phyloP scores from a whole-genome alignment of 2,888 invertebrate species.

The Apotomis betuletana region DNA sequence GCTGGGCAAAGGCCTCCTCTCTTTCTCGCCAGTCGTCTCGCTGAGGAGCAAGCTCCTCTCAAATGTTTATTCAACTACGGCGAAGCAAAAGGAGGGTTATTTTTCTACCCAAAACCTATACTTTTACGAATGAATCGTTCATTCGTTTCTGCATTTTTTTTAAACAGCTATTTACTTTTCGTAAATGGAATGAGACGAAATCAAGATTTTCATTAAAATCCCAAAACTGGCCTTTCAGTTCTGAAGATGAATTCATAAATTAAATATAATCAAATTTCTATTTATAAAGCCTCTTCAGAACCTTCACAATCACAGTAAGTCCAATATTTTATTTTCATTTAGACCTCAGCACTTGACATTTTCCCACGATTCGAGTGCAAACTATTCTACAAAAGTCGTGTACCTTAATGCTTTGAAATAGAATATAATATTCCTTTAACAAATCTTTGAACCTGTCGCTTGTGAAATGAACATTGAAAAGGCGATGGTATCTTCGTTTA shows the following conservation, averaged over 20 bases:
- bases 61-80: no score
- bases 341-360: slow-evolving; percentile 37
- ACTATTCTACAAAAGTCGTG: not conserved
- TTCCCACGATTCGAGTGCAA: slow-evolving; percentile 20
- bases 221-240: not conserved
- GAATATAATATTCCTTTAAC: slow-evolving; percentile 7
- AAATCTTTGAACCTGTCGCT: not conserved
- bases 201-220: slow-evolving; percentile 53
- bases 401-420: not conserved
- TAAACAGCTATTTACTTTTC: no score
- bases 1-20: no score
- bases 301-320: slow-evolving; percentile 4
- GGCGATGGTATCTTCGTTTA: slow-evolving; percentile 48
- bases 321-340: slow-evolving; percentile 30
- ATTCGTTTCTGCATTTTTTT: no score
- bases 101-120: no score
- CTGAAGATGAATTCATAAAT: not conserved
- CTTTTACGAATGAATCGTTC: no score
- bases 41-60: no score
- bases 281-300: not conserved
- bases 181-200: slow-evolving; percentile 57
- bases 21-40: no score
- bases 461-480: slow-evolving; percentile 56
- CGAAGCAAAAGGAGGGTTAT: no score
- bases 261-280: not conserved